Evolutionary conservation across 2,113 vertebrate genomes (phyloP).

Genomic region (Myotis lucifugus): DNA sequence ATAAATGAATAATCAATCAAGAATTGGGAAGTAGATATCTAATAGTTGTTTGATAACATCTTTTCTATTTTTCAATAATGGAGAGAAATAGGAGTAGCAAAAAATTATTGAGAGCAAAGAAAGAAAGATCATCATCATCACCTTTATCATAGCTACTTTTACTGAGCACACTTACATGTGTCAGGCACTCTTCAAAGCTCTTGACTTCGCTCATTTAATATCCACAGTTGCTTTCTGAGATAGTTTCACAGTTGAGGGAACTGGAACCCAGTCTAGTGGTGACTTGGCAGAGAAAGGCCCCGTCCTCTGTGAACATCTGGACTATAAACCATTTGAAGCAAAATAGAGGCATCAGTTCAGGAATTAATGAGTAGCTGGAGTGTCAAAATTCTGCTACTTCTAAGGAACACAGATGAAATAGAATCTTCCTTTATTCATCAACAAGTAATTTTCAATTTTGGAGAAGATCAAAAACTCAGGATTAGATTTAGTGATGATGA

Average conservation of each 20-base stretch:
- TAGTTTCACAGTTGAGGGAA: neutral
- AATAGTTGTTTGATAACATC: too few relatives aligned
- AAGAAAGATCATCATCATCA: neutral
- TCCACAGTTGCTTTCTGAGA: neutral
- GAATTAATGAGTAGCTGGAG: neutral
- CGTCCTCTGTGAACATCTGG: neutral
- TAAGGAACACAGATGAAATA: neutral
- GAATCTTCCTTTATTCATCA: neutral
- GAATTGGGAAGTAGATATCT: neutral
- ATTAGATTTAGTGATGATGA: neutral
- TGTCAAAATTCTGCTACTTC: neutral
- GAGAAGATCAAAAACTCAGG: neutral
- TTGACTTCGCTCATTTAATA: neutral
- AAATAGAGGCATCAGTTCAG: neutral
- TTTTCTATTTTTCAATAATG: neutral
- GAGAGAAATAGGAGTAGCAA: neutral
- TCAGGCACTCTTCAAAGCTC: neutral
- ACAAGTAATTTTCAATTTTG: neutral
- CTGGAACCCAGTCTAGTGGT: neutral
- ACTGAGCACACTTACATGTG: too few relatives aligned
- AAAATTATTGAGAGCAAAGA: neutral
- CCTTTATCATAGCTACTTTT: neutral
- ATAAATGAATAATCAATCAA: neutral
- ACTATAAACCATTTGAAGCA: neutral
- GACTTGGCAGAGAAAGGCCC: neutral